Evolutionary conservation across 2,888 invertebrate genomes (phyloP).

Genomic region (Cantharis rufa): DNA sequence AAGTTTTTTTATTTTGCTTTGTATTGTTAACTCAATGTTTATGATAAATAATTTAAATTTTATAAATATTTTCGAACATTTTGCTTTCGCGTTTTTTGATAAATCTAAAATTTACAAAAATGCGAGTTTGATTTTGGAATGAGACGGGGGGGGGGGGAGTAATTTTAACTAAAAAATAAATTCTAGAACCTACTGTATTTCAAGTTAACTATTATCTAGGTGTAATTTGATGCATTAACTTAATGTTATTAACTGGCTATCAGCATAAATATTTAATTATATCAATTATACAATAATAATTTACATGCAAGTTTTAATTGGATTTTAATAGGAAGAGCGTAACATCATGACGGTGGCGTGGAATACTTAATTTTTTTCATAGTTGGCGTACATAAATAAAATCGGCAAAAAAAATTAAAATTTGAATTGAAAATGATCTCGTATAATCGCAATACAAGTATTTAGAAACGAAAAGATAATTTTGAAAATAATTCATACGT

Average conservation of each 20-base stretch:
- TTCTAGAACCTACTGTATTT: not conserved
- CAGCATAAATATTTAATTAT: constrained; percentile 30
- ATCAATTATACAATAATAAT: constrained; percentile 30
- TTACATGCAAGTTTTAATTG: constrained; percentile 28
- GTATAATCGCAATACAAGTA: not conserved
- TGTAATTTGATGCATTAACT: constrained; percentile 18
- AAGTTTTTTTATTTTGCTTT: not conserved
- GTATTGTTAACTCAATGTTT: not conserved
- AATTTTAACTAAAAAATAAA: not conserved
- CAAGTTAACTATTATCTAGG: not conserved
- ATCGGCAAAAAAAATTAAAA: not conserved
- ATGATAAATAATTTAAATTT: too few relatives aligned
- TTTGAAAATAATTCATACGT: constrained; percentile 14
- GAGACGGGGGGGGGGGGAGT: not conserved
- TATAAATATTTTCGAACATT: not conserved
- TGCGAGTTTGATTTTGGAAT: too few relatives aligned
- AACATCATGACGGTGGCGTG: constrained; percentile 11
- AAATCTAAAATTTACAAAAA: too few relatives aligned
- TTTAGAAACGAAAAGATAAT: constrained; percentile 5
- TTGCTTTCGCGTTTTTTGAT: not conserved
- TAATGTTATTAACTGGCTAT: constrained; percentile 3
- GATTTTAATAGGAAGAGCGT: constrained; percentile 16
- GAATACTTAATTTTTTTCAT: constrained; percentile 5
- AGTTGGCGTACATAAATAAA: not conserved
- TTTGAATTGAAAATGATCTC: not conserved